Conservation (phyloP, 2,888 invertebrate species). For the Plagodis dolabraria region DNA sequence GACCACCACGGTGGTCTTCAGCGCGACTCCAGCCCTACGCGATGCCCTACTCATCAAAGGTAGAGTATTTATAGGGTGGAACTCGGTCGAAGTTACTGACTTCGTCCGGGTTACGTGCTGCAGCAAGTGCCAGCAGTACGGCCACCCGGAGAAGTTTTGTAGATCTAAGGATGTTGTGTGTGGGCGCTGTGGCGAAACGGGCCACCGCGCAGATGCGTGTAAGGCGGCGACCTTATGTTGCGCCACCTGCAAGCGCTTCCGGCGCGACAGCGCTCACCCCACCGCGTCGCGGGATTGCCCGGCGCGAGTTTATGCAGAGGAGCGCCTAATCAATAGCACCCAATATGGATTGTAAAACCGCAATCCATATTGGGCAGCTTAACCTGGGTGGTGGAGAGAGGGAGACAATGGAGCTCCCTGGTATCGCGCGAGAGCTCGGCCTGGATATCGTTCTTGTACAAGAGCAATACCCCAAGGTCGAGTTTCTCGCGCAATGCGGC, state of each 20-base stretch:
- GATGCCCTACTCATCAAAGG: background rate
- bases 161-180: conserved; percentile 18
- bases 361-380: background rate
- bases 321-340: background rate
- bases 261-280: conserved; percentile 3
- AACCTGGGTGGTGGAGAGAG: background rate
- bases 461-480: too few relatives aligned
- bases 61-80: background rate
- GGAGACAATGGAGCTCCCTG: background rate
- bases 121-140: conserved; percentile 7
- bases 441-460: background rate
- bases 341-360: background rate
- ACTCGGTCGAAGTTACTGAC: background rate
- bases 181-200: conserved; percentile 35
- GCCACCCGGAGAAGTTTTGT: conserved; percentile 4
- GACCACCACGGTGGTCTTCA: background rate
- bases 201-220: conserved; percentile 32
- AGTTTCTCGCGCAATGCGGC: too few relatives aligned
- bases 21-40: background rate
- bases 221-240: conserved; percentile 2
- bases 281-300: background rate
- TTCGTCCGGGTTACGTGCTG: conserved; percentile 1
- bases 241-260: conserved; percentile 40
- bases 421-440: conserved; percentile 24
- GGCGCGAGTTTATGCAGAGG: background rate